Conservation (phyloP, 2,888 invertebrate genomes). For the Automeris io region DNA sequence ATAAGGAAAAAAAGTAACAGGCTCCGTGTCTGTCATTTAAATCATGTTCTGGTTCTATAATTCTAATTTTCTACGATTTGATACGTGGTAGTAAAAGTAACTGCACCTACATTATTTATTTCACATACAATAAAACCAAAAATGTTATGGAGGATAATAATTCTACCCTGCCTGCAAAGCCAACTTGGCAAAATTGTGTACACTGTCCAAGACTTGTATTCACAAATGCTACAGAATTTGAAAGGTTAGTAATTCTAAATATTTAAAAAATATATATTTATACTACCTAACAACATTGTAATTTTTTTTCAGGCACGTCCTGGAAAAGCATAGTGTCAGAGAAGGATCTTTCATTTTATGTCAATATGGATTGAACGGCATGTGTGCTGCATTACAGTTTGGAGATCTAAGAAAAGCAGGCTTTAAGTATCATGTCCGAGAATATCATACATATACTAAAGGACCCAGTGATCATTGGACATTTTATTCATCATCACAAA, state of each 20-base stretch:
- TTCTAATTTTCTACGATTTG: no score
- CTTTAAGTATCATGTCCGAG: constrained; percentile 90
- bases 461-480: constrained; percentile 81
- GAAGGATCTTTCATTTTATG: constrained; percentile 93
- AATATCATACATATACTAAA: constrained; percentile 74
- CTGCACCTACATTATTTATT: no score
- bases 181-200: constrained; percentile 79
- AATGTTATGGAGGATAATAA: constrained; percentile 73
- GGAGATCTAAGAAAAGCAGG: constrained; percentile 93
- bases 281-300: background rate
- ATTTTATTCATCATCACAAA: constrained; percentile 94
- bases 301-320: constrained; percentile 80
- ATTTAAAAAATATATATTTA: constrained; percentile 10
- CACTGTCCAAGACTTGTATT: constrained; percentile 79
- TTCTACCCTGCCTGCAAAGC: constrained; percentile 45
- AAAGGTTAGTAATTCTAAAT: constrained; percentile 71
- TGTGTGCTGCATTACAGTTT: constrained; percentile 90
- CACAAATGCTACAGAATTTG: constrained; percentile 76
- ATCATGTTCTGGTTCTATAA: no score
- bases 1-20: no score
- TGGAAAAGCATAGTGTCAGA: constrained; percentile 86
- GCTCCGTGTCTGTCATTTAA: no score
- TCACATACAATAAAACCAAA: constrained; percentile 28
- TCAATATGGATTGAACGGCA: constrained; percentile 91
- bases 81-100: no score